phyloP scores from a whole-genome alignment of 1,140 invertebrate genomes.

The Armadillidium nasatum region DNA sequence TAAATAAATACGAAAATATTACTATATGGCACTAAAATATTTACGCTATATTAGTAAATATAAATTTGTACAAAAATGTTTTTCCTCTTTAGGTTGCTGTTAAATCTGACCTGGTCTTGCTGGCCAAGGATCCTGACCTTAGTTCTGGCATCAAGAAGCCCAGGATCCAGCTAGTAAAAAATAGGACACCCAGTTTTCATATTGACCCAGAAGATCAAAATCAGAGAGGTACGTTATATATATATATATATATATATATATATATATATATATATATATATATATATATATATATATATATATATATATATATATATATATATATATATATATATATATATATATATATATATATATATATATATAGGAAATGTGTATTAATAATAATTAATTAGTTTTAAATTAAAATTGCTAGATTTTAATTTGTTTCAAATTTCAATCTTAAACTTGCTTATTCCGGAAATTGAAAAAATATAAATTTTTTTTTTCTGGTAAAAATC shows the following conservation, averaged over 20 bases:
- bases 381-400: too few species aligned
- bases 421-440: too few species aligned
- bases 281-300: neutral
- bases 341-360: neutral
- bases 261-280: conserved; percentile 5
- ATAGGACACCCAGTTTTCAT: neutral
- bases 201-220: neutral
- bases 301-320: neutral
- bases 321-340: neutral
- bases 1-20: too few species aligned
- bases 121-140: neutral
- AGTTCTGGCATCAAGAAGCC: neutral
- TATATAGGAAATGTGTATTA: neutral
- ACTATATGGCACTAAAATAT: too few species aligned
- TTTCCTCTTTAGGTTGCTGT: neutral
- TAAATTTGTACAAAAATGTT: too few species aligned
- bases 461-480: too few species aligned
- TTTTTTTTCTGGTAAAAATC: too few species aligned
- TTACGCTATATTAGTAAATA: too few species aligned
- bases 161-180: neutral
- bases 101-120: neutral
- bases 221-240: neutral
- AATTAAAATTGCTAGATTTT: too few species aligned
- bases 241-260: conserved; percentile 15
- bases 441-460: too few species aligned